Conservation (phyloP, 2,797 vertebrate species). For the Schizopygopsis pylzovi region DNA sequence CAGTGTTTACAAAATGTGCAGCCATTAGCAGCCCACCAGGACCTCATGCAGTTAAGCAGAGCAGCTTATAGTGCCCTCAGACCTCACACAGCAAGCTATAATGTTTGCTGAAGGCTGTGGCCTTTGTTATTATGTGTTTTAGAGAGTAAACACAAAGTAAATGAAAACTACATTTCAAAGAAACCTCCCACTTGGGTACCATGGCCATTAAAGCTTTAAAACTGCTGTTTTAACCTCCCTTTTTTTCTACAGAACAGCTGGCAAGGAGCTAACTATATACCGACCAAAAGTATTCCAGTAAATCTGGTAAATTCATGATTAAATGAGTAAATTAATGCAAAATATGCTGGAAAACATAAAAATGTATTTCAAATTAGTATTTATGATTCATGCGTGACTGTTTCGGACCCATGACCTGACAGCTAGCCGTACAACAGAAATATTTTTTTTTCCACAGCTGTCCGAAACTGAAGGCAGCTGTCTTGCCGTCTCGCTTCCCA, state of each 20-base stretch:
- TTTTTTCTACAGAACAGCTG: not conserved
- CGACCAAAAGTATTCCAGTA: not conserved
- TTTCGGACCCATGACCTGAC: not conserved
- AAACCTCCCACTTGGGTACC: conserved; percentile 18
- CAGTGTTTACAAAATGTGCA: conserved; percentile 33
- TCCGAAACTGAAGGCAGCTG: not conserved
- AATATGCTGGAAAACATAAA: not conserved
- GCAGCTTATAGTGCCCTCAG: conserved; percentile 24
- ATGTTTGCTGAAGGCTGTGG: conserved; percentile 26
- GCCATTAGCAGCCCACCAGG: conserved; percentile 44
- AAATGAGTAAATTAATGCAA: not conserved
- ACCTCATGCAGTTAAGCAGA: conserved; percentile 25
- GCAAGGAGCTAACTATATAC: not conserved
- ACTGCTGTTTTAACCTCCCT: not conserved
- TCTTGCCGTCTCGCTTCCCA: not conserved
- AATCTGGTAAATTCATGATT: not conserved
- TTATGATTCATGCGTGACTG: not conserved
- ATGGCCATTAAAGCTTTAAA: not conserved
- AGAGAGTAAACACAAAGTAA: conserved; percentile 47
- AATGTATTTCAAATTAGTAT: not conserved
- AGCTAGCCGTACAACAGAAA: not conserved
- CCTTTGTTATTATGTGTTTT: conserved; percentile 43
- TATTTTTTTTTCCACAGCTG: not conserved
- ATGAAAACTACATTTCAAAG: conserved; percentile 46
- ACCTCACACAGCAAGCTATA: conserved; percentile 25